Evolutionary conservation across 2,888 invertebrate species (phyloP), one percentile per base, ranked within the genome.

Genomic region (Apoderus coryli): DNA sequence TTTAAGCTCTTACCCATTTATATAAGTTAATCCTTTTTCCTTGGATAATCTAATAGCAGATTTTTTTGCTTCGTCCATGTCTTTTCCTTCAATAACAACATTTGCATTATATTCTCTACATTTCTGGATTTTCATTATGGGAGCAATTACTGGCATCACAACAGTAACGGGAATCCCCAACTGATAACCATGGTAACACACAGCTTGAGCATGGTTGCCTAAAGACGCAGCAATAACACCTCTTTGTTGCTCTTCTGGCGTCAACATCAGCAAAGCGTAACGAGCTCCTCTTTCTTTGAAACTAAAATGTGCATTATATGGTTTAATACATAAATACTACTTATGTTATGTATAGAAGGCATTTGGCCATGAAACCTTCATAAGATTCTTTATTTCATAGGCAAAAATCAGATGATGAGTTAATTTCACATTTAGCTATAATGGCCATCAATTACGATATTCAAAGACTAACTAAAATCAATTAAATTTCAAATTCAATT

Each of bases 231-330:
- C 86, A 34, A 90, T 84, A 0, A 93, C 88, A 2, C 93, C 93
- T 3, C 56, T 61, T 31, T 61, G 56, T 48, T 73, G 77, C 44
- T 82, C 73, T 19, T 80, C 77, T 31, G 71, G 63, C 2, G 74
- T 59, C 3, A 93, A 61, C 54, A 77, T 76, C 26, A 85, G 56
- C 26, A 93, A 59, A 0, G 86, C 79, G 49, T 86, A 85, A 10
- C 90, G 64, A 0, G 93, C 93, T 2, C 93, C 93, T 37, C 93
- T 69, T 53, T 95, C 93, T 57, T 93, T 93, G 54, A 93, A 92
- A 57, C 89, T 86, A 50, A 25, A 53, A 40, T 7, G 6, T 19
- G 19, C 6, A 19, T n/a, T 19, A 19, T n/a, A n/a, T n/a, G n/a
- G n/a, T n/a, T n/a, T n/a, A n/a, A n/a, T n/a, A n/a, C n/a, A n/a